Evolutionary conservation across 2,888 invertebrate genomes (phyloP), one percentile per base, ranked within the genome.

Genomic region (Ditula angustiorana): DNA sequence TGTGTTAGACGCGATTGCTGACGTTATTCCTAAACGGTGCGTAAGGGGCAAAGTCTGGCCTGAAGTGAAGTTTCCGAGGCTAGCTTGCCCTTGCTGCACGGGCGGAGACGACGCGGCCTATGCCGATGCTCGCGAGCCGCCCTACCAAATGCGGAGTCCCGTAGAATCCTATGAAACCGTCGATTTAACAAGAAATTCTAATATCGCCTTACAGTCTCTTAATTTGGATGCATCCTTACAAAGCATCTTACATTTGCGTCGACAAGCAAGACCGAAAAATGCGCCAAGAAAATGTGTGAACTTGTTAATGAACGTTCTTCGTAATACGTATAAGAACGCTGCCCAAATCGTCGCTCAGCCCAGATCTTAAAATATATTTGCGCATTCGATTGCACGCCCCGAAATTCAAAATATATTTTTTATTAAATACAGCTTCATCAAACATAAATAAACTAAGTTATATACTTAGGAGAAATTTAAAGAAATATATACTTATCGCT

Each of bases 71-170:
- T 62, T 79, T 3, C 86, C 87, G 8, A 84, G 67, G 64, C 24
- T 82, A 0, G 21, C 83, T 0, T 91, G 90, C 52, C 89, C 90
- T 0, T 90, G 90, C 69, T 88, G 88, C 66, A 78, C 79, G 24
- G 83, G 85, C 2, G 82, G 81, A 5, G 75, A 72, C n/a, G 79
- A 78, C 0, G 81, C 80, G 59, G 68, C 66, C 5, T 57, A 73
- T 19, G 76, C 81, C 65, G 66, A 37, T n/a, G 49, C 23, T 4
- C 55, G 24, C 55, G 46, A 70, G 44, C 63, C 66, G 58, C 71
- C 72, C 2, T 78, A 74, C 64, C 62, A 55, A 50, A 67, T 67
- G 61, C 73, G 71, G 49, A 79, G 69, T 44, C 61, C 74, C n/a
- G 69, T 62, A 8, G 80, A 75, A 66, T 88, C 86, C 1, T 88